Evolutionary conservation across 2,113 vertebrate species (phyloP).

Genomic region (Callipepla squamata): DNA sequence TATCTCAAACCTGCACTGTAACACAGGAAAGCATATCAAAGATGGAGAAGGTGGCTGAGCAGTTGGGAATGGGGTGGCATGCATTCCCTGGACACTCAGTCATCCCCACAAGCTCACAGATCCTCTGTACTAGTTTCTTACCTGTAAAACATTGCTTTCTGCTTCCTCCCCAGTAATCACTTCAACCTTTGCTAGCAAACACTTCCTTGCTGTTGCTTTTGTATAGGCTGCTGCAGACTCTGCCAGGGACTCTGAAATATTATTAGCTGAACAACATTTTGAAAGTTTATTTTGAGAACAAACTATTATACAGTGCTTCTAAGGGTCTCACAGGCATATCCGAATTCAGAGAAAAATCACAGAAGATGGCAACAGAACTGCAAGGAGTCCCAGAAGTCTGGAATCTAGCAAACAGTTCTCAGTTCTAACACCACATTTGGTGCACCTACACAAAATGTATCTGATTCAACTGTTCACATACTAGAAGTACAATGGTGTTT

Average conservation of each 20-base stretch:
- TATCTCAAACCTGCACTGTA: not conserved
- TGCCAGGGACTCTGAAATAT: constrained; percentile 91
- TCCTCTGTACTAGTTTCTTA: constrained; percentile 33
- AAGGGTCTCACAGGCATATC: not conserved
- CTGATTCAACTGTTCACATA: not conserved
- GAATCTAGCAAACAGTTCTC: not conserved
- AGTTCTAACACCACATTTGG: not conserved
- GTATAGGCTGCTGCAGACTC: constrained; percentile 98
- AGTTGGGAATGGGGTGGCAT: not conserved
- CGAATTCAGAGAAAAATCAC: not conserved
- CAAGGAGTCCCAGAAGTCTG: not conserved
- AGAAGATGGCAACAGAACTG: not conserved
- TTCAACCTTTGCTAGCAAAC: constrained; percentile 95
- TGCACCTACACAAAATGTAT: not conserved
- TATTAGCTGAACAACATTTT: constrained; percentile 78
- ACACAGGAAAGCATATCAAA: not conserved
- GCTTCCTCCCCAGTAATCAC: constrained; percentile 98
- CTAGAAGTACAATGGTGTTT: not conserved
- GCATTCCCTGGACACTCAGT: not conserved
- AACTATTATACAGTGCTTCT: not conserved
- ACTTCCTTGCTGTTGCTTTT: constrained; percentile 96
- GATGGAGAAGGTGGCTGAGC: not conserved
- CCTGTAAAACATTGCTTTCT: constrained; percentile 97
- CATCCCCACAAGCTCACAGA: not conserved
- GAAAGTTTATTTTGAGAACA: constrained; percentile 2